Percentiles rank a stretch among this genome's conserved stretches.
Evolutionary conservation across 2,113 vertebrate species (phyloP).

Genomic region (Pangasianodon gigas): DNA sequence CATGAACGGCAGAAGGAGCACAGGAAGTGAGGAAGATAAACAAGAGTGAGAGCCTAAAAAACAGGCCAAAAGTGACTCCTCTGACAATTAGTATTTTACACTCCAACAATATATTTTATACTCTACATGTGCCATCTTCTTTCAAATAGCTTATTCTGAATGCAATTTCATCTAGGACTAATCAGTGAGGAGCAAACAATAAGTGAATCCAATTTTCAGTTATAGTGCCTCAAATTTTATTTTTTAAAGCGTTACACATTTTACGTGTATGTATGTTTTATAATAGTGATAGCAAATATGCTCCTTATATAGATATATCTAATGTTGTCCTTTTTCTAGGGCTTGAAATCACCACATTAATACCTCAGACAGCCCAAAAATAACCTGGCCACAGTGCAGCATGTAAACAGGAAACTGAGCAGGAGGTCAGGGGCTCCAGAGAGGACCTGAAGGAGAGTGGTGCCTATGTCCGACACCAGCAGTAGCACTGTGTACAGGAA

Average conservation of each 20-base stretch:
- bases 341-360: slow-evolving; percentile 39
- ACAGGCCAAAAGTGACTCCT: slow-evolving; percentile 9
- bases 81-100: not conserved
- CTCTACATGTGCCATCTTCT: not conserved
- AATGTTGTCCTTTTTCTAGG: not conserved
- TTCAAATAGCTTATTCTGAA: not conserved
- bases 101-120: not conserved
- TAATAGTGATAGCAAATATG: not conserved
- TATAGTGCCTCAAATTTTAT: not conserved
- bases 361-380: slow-evolving; percentile 53
- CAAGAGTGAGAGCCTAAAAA: slow-evolving; percentile 30
- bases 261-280: not conserved
- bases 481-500: slow-evolving; percentile 40
- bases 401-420: slow-evolving; percentile 76
- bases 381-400: slow-evolving; percentile 46
- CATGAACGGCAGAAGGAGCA: slow-evolving; percentile 39
- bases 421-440: slow-evolving; percentile 47
- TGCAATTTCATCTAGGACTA: not conserved
- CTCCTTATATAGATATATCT: not conserved
- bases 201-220: not conserved
- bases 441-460: slow-evolving; percentile 40
- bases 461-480: slow-evolving; percentile 29
- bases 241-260: not conserved
- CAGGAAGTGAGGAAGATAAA: slow-evolving; percentile 53
- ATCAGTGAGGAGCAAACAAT: not conserved